phyloP scores from a whole-genome alignment of 1,140 invertebrate species.

The Heterodera schachtii region DNA sequence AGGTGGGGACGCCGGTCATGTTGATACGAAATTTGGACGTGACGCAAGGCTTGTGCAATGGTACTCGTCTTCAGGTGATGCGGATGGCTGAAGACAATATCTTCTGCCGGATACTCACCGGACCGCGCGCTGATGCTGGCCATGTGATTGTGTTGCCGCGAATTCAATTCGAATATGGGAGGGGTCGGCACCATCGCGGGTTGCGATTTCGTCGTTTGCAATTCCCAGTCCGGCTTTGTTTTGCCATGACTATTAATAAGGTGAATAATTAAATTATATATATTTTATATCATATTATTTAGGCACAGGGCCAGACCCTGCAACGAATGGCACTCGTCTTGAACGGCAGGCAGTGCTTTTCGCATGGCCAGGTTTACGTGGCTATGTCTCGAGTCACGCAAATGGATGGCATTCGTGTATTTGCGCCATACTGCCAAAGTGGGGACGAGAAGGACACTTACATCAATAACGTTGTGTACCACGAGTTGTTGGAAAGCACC shows the following conservation, averaged over 20 bases:
- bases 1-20: no score
- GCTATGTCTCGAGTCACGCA: neutral
- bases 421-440: neutral
- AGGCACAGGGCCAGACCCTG: constrained; percentile 69
- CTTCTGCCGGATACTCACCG: neutral
- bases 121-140: neutral
- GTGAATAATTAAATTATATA: neutral
- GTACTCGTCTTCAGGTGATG: neutral
- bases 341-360: neutral
- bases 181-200: neutral
- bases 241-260: constrained; percentile 71
- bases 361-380: constrained; percentile 2
- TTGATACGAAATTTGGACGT: no score
- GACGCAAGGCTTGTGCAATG: no score
- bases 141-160: neutral
- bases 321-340: constrained; percentile 62
- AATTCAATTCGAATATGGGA: constrained; percentile 12
- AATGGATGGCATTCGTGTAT: constrained; percentile 11
- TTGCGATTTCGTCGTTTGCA: constrained; percentile 62
- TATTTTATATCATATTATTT: neutral
- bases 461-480: constrained; percentile 24
- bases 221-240: constrained; percentile 68
- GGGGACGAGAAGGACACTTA: neutral
- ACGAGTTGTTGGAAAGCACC: constrained; percentile 15
- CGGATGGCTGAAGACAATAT: neutral